Base-by-base conservation (phyloP, 2,888 invertebrate species). In the Thera britannica region DNA sequence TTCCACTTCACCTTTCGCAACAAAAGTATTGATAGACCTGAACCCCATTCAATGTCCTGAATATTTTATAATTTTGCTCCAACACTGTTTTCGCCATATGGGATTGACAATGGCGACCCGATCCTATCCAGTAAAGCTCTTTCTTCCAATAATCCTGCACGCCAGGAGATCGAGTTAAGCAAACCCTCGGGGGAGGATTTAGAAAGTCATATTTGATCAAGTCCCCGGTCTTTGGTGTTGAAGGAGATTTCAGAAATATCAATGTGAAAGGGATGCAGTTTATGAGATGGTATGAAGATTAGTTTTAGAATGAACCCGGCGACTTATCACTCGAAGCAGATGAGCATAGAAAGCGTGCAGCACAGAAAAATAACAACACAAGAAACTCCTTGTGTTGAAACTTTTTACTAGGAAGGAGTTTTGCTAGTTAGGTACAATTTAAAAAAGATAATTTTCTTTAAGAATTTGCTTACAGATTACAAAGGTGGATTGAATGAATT, bases 131-230 rank as follows among this genome's bases (percentile, higher is more conserved):
- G 73, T 46, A 77, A 80, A 77, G 76, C 73, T 77, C 83, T 84
- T 83, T 84, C 83, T 83, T 78, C 83, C 86, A 81, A 85, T 90
- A 90, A 90, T 90, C 90, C 87, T 70, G 75, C 84, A 77, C 83
- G 70, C 76, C 75, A 70, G 75, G 83, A 84, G 85, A 83, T 86
- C 83, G 81, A 79, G 79, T 79, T 79, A 79, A 79, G 77, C 79
- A 77, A 82, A 81, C 85, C 81, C 77, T 75, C 78, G 72, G 78
- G 23, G 79, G 81, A 80, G 84, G 84, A 83, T 84, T 83, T 83
- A 74, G 76, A 46, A 60, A 64, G 64, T 64, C 67, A 64, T 65
- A 67, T 67, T 63, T 72, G 72, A 74, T 70, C 69, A 70, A 70
- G 64, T 62, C 63, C 48, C 62, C 51, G 57, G 57, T 61, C 52